Evolutionary conservation across 2,888 invertebrate species (phyloP).

Genomic region (Dromius quadrimaculatus): DNA sequence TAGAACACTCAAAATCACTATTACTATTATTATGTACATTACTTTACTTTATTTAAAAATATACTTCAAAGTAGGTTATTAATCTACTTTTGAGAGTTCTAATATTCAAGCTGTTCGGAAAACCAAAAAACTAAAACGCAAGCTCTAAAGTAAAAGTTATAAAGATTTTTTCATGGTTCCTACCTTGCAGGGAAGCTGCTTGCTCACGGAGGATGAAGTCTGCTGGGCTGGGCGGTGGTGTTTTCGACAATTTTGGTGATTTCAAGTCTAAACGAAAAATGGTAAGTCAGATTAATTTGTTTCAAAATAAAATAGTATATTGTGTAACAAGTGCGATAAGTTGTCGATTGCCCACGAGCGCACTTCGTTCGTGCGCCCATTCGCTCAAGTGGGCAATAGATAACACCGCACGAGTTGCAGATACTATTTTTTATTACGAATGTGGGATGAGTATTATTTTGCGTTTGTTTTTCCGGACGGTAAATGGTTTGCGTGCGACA

Average conservation of each 20-base stretch:
- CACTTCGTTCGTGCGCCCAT: too few relatives aligned
- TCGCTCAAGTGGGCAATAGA: too few relatives aligned
- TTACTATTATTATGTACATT: conserved; percentile 24
- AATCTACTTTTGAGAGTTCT: conserved; percentile 45
- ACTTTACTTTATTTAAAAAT: conserved; percentile 20
- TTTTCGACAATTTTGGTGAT: conserved; percentile 75
- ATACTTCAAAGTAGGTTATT: neutral
- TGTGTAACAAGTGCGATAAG: too few relatives aligned
- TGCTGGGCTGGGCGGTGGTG: conserved; percentile 79
- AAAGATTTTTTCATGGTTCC: conserved; percentile 55
- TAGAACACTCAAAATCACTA: conserved; percentile 44
- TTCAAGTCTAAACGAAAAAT: conserved; percentile 74
- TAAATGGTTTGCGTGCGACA: too few relatives aligned
- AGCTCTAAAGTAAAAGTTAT: conserved; percentile 44
- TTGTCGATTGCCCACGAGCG: too few relatives aligned
- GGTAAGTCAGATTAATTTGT: too few relatives aligned
- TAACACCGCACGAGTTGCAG: too few relatives aligned
- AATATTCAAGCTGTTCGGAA: conserved; percentile 30
- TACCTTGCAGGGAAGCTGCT: conserved; percentile 66
- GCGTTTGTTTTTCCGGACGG: too few relatives aligned
- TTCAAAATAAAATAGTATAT: too few relatives aligned
- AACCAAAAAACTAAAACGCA: conserved; percentile 45
- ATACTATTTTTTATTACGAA: too few relatives aligned
- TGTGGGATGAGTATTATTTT: too few relatives aligned
- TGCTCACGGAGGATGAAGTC: conserved; percentile 72